phyloP scores from a whole-genome alignment of 2,797 vertebrate species.

The Chrysocyon brachyurus region DNA sequence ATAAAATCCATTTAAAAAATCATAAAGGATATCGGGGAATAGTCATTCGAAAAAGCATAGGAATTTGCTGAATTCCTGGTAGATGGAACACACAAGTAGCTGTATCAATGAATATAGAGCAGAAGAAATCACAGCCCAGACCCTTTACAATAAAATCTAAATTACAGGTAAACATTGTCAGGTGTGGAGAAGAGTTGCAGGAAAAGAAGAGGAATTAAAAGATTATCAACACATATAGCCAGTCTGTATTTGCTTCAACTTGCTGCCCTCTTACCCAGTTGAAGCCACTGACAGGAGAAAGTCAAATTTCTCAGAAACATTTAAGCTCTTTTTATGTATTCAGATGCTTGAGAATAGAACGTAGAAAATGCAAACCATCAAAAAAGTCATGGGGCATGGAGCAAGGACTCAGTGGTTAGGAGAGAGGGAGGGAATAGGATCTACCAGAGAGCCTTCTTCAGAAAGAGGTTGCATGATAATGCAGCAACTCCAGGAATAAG shows the following conservation, averaged over 20 bases:
- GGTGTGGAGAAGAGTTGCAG: background rate
- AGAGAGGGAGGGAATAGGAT: background rate
- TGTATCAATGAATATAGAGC: background rate
- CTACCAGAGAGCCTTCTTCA: background rate
- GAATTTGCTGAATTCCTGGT: background rate
- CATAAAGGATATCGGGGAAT: background rate
- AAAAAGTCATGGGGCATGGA: background rate
- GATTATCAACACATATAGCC: background rate
- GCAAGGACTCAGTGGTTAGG: background rate
- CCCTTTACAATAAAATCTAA: background rate
- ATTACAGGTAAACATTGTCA: background rate
- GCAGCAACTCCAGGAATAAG: background rate
- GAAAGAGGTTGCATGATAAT: background rate
- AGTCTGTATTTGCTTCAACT: background rate
- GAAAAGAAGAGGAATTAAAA: background rate
- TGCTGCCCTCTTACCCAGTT: background rate
- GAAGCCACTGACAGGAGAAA: background rate
- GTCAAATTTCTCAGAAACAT: background rate
- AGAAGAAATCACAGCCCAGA: background rate
- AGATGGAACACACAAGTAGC: background rate
- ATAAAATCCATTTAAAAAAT: background rate
- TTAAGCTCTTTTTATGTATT: background rate
- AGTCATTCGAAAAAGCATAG: background rate
- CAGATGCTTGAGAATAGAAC: background rate
- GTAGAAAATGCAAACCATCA: background rate